Base-by-base conservation (phyloP, 2,888 invertebrate genomes). In the Toxonevra muliebris region DNA sequence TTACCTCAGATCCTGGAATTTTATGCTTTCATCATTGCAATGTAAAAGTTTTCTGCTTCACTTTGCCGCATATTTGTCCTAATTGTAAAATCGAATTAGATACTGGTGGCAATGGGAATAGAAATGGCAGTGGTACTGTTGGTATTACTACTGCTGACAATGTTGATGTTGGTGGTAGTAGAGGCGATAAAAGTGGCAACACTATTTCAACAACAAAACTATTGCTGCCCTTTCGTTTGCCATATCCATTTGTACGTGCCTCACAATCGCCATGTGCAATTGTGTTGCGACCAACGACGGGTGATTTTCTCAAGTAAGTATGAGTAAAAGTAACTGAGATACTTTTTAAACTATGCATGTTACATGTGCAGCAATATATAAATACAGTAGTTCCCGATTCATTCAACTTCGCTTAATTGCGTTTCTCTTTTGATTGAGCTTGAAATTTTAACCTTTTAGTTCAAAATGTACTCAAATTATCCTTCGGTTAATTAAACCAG, bases 11-110 rank as follows among this genome's bases (percentile, higher is more conserved):
- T 88, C 92, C 92, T 77, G 92, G 93, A 79, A 92, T 96, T 82
- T 89, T 95, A 84, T 96, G 96, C 87, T 94, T 95, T 86, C 93
- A 94, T 87, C 96, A 96, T 86, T 96, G 96, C 85, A 90, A 89
- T 68, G 88, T 91, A 73, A 91, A 92, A 87, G 90, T 95, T 76
- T 94, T 95, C 86, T 95, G 94, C 83, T 92, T 93, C 79, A 86
- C 87, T 75, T 87, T 96, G 79, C 95, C 95, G 59, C 88, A 89
- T 79, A 85, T 86, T 74, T 96, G 96, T 83, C 95, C 95, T 66
- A 88, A 91, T 76, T 96, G 96, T 85, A 87, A 88, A 74, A 87
- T 87, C 74, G 89, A 90, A 83, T 87, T 93, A 70, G 83, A 80
- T 76, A 78, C 80, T 68, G 76, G 75, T 72, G 71, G 69, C 68